Conservation (phyloP, 1,140 invertebrate species). For the Drosophila navojoa region DNA sequence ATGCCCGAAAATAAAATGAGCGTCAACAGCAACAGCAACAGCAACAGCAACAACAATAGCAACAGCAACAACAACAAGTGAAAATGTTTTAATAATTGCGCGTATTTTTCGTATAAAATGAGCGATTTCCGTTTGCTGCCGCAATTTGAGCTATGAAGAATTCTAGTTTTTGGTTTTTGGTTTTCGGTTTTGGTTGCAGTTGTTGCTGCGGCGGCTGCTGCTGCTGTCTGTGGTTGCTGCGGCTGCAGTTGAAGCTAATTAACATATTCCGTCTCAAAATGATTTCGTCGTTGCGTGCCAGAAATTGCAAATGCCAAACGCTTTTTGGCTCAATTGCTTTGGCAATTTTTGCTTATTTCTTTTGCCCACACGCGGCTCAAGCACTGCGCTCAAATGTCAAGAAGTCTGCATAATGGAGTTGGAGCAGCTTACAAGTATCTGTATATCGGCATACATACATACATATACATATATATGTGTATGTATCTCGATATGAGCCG, state of each 20-base stretch:
- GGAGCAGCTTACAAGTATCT: slow-evolving; percentile 21
- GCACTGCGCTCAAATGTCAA: slow-evolving; percentile 59
- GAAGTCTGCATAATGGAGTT: slow-evolving; percentile 57
- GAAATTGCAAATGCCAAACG: slow-evolving; percentile 78
- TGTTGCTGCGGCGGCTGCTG: slow-evolving; percentile 13
- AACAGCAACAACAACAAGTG: slow-evolving; percentile 46
- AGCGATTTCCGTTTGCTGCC: slow-evolving; percentile 72
- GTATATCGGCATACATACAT: slow-evolving; percentile 9
- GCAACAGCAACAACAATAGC: slow-evolving; percentile 1
- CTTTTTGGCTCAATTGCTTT: slow-evolving; percentile 68
- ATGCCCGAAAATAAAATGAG: slow-evolving; percentile 30
- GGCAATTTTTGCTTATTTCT: slow-evolving; percentile 48
- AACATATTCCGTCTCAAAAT: slow-evolving; percentile 74
- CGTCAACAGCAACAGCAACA: slow-evolving; percentile 12
- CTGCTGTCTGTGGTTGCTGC: slow-evolving; percentile 21
- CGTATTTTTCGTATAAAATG: slow-evolving; percentile 73
- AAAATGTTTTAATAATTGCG: slow-evolving; percentile 81
- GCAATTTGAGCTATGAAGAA: slow-evolving; percentile 59
- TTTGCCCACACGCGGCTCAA: slow-evolving; percentile 28
- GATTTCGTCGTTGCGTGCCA: slow-evolving; percentile 73
- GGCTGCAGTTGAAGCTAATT: slow-evolving; percentile 54
- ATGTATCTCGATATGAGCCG: slow-evolving; percentile 15
- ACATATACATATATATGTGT: slow-evolving; percentile 1
- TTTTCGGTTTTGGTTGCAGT: slow-evolving; percentile 44
- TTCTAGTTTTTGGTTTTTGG: slow-evolving; percentile 39